These are phyloP conservation scores for Chaitophorus viminalis DNA, from an alignment of 2,888 invertebrate species.

Conservation along the genomic window DNA sequence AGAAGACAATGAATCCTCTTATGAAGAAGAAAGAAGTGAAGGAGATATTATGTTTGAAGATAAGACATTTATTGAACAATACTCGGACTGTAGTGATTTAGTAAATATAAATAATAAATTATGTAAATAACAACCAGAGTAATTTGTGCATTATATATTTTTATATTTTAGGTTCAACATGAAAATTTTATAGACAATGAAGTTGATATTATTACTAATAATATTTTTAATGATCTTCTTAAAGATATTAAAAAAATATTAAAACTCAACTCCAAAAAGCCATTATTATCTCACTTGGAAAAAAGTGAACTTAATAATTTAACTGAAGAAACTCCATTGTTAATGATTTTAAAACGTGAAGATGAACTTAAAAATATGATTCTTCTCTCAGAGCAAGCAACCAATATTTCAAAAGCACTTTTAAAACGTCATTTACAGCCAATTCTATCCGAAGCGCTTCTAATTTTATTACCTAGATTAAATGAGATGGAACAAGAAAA, in stretches of 20 bases:
- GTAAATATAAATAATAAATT: conserved; percentile 17
- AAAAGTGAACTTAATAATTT: conserved; percentile 27
- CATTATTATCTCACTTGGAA: not conserved
- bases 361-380: conserved; percentile 17
- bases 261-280: not conserved
- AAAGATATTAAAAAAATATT: conserved; percentile 22
- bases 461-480: conserved; percentile 28
- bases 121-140: not conserved
- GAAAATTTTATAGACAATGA: not conserved
- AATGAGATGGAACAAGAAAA: conserved; percentile 38
- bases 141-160: conserved; percentile 9
- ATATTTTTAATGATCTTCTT: conserved; percentile 39
- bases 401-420: conserved; percentile 33
- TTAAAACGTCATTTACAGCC: conserved; percentile 36
- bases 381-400: conserved; percentile 10
- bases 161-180: conserved; percentile 45
- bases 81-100: not conserved
- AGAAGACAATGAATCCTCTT: conserved; percentile 40
- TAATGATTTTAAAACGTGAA: conserved; percentile 35
- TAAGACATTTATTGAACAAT: conserved; percentile 50
- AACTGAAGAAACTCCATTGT: conserved; percentile 46
- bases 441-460: not conserved
- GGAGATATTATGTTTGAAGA: conserved; percentile 51
- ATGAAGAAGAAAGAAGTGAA: conserved; percentile 58
- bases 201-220: conserved; percentile 41